These are phyloP conservation scores for Columba guinea DNA, from an alignment of 2,797 vertebrate genomes.

Conservation along the genomic window DNA sequence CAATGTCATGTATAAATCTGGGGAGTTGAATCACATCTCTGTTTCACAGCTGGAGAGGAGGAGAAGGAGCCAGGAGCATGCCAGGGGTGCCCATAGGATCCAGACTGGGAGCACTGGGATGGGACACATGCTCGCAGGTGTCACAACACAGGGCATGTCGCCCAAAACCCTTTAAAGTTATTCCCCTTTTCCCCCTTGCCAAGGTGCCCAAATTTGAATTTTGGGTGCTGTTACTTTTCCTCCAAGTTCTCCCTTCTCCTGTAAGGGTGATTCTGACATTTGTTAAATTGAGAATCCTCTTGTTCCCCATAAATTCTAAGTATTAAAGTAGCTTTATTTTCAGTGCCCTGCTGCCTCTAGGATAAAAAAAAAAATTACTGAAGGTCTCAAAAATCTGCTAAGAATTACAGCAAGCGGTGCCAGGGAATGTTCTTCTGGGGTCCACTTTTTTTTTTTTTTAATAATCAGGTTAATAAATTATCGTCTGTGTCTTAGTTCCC, in stretches of 20 bases:
- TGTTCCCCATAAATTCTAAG: not conserved
- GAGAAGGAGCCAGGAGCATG: not conserved
- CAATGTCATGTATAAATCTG: accelerated
- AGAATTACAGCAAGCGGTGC: not conserved
- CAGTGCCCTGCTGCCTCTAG: not conserved
- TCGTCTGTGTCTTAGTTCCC: not conserved
- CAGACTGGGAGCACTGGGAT: accelerated
- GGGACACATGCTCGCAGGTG: accelerated
- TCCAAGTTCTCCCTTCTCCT: not conserved
- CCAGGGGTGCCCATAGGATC: accelerated
- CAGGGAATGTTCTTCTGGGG: slow-evolving; percentile 6
- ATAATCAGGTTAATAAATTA: not conserved
- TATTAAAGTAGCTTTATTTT: not conserved
- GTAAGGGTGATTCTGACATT: accelerated
- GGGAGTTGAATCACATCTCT: not conserved
- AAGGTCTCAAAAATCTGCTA: not conserved
- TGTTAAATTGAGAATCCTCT: not conserved
- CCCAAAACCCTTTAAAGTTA: accelerated
- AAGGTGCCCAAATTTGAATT: not conserved
- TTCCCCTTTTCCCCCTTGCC: not conserved
- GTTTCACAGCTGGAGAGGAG: not conserved
- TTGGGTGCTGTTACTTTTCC: not conserved
- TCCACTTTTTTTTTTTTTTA: not conserved
- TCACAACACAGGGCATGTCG: accelerated
- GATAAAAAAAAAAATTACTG: not conserved